A percentile compares a stretch with the other conserved stretches of the same genome.
Evolutionary conservation across 2,797 vertebrate genomes (phyloP).

Genomic region (Delichon dasypus): DNA sequence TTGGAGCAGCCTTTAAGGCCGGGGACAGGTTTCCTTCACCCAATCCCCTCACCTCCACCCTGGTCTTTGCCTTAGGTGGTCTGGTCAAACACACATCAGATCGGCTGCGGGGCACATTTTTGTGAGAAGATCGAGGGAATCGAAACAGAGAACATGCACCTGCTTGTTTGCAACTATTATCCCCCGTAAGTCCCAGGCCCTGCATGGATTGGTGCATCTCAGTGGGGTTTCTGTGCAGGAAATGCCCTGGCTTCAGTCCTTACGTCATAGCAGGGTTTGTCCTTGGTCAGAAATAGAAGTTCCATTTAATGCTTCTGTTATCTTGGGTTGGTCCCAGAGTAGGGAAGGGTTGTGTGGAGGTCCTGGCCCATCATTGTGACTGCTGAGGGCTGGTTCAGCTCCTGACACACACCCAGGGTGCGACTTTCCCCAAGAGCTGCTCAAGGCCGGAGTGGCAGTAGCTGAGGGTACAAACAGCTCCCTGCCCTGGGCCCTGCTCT

Average conservation of each 20-base stretch:
- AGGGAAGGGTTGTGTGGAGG: slow-evolving; percentile 7
- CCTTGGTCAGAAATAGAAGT: background rate
- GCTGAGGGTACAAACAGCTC: background rate
- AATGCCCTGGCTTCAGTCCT: background rate
- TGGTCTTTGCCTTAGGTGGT: slow-evolving; percentile 67
- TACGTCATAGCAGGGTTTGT: background rate
- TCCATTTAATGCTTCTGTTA: background rate
- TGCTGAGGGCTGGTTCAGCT: background rate
- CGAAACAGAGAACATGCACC: slow-evolving; percentile 58
- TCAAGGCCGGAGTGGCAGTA: background rate
- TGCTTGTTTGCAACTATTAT: slow-evolving; percentile 81
- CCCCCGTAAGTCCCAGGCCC: slow-evolving; percentile 71
- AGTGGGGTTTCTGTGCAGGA: background rate
- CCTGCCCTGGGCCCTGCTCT: background rate
- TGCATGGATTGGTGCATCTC: background rate
- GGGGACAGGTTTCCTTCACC: background rate
- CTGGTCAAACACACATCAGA: slow-evolving; percentile 68
- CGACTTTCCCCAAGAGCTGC: background rate
- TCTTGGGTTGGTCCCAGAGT: background rate
- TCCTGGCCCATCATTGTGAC: background rate
- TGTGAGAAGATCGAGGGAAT: slow-evolving; percentile 70
- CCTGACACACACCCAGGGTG: background rate
- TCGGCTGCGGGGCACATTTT: slow-evolving; percentile 75
- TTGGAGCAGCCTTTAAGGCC: background rate
- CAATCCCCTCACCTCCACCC: background rate